Base-by-base conservation (phyloP, 1,140 invertebrate genomes). In the Daktulosphaira vitifoliae region DNA sequence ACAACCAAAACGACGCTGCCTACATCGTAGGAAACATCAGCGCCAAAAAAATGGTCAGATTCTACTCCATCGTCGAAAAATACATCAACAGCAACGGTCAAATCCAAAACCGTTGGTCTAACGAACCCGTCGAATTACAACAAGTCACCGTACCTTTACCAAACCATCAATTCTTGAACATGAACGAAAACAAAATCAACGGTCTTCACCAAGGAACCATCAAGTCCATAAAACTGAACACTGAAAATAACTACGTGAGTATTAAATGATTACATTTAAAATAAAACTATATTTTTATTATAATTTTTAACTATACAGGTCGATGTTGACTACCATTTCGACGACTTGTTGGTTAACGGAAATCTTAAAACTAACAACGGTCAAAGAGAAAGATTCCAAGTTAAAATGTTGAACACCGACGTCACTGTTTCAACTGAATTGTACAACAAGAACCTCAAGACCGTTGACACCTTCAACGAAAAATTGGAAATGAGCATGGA, bases 221-320 rank as follows among this genome's bases (percentile, higher is more conserved):
- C 18, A 62, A 48, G 6, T 9, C 39, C 6, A 62, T 62, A 16
- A 46, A 33, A 9, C 6, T 62, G 0, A 62, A 22, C 42, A 48
- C 56, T 20, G 56, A 62, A 8, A 20, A 15, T 2, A 46, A 62
- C 44, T 20, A 25, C 2, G 56, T 62, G 22, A 62, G 56, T 62
- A 48, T 0, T 33, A 5, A 33, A 33, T 11, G 11, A 33, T 33
- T 33, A 5, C 5, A 33, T 11, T 11, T 33, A 33, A 33, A 33
- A 33, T 6, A 33, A 33, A 33, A 6, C 5, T 33, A 33, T 33
- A 44, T 37, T 16, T 33, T 33, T 6, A 33, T 11, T 11, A 33
- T 33, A 33, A 33, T 33, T 33, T 6, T n/a, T 25, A 1, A 16
- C 9, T 15, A 3, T n/a, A 6, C 16, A 62, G 56, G 42, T 62